phyloP scores from a whole-genome alignment of 1,140 invertebrate genomes.

The Chymomyza costata region DNA sequence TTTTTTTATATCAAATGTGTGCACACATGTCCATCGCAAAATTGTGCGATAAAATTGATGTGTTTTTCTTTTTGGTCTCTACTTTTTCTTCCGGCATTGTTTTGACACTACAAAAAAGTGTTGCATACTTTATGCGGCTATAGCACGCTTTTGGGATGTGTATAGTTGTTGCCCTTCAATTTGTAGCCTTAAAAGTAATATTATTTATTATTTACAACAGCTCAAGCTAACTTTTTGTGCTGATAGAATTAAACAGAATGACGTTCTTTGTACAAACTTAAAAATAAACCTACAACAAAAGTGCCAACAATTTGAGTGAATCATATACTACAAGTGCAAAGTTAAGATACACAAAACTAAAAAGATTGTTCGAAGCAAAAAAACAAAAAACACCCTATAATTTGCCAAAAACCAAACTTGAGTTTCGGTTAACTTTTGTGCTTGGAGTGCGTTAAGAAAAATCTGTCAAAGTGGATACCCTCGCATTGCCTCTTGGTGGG shows the following conservation, averaged over 20 bases:
- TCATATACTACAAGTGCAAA: conserved; percentile 1
- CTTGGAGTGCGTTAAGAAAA: conserved; percentile 26
- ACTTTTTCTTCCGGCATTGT: conserved; percentile 7
- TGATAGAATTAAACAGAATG: too few species aligned
- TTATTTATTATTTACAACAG: too few species aligned
- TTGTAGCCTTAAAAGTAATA: too few species aligned
- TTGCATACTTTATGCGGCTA: conserved; percentile 16
- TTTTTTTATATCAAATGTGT: too few species aligned
- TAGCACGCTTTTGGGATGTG: too few species aligned
- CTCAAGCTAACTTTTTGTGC: too few species aligned
- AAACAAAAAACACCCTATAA: too few species aligned
- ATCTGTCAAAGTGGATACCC: conserved; percentile 78
- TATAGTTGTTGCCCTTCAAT: too few species aligned
- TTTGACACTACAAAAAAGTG: conserved; percentile 1
- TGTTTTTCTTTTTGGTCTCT: conserved; percentile 5
- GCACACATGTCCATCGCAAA: conserved; percentile 8
- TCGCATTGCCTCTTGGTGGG: conserved; percentile 77
- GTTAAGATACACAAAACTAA: too few species aligned
- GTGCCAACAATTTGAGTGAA: conserved; percentile 21
- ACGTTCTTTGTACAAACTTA: too few species aligned
- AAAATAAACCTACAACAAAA: conserved; percentile 7
- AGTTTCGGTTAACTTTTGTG: conserved; percentile 34
- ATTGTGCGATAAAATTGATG: conserved; percentile 52
- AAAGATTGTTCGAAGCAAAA: too few species aligned
- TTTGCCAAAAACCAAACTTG: conserved; percentile 9